Percentiles rank a stretch among this genome's conserved stretches.
Evolutionary conservation across 2,797 vertebrate genomes (phyloP).

Genomic region (Rhincodon typus): DNA sequence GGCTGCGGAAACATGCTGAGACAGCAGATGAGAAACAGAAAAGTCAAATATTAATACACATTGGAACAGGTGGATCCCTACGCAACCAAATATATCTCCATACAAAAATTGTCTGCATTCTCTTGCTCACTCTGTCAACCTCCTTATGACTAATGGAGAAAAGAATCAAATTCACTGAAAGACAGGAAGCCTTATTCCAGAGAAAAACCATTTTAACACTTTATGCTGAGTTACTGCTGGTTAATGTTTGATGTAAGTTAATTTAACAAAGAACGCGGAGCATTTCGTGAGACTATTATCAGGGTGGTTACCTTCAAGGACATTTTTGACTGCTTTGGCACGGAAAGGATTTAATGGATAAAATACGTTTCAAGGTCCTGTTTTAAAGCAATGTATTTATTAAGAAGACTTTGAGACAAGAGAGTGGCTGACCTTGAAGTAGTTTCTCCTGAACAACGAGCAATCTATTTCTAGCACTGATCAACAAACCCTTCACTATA

Average conservation of each 20-base stretch:
- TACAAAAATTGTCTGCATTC: background rate
- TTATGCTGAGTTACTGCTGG: background rate
- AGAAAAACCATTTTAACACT: background rate
- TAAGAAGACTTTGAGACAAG: background rate
- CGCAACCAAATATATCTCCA: background rate
- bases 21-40: background rate
- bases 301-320: background rate
- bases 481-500: no score
- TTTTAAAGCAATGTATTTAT: background rate
- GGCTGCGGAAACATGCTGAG: background rate
- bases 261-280: no score
- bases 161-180: background rate
- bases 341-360: background rate
- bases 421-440: background rate
- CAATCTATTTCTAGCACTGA: background rate
- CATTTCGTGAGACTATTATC: background rate
- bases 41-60: conserved; percentile 8
- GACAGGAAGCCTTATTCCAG: background rate
- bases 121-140: background rate
- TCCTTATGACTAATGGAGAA: background rate
- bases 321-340: background rate
- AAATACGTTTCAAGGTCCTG: no score
- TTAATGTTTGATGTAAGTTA: background rate
- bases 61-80: background rate
- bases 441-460: background rate